Conservation (phyloP, 2,888 invertebrate species). For the Amblyteles armatorius region DNA sequence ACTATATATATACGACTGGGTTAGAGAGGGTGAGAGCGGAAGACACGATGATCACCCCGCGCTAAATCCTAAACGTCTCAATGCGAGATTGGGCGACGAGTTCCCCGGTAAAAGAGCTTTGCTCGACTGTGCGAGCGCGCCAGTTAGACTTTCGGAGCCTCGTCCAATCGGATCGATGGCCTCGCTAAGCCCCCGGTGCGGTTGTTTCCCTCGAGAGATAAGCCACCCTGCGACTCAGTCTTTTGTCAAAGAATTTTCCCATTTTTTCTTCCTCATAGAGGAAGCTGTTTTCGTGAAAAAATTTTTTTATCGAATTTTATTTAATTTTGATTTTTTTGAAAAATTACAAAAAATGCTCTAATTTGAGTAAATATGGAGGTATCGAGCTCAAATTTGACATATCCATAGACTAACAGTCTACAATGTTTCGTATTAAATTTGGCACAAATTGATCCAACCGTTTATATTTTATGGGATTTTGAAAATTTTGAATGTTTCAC, state of each 20-base stretch:
- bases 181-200: slow-evolving; percentile 5
- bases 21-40: background rate
- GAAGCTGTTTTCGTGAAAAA: too few relatives aligned
- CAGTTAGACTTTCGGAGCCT: slow-evolving; percentile 26
- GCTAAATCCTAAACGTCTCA: slow-evolving; percentile 50
- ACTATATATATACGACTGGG: background rate
- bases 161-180: slow-evolving; percentile 36
- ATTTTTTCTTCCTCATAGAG: too few relatives aligned
- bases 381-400: too few relatives aligned
- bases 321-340: too few relatives aligned
- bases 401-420: too few relatives aligned
- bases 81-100: background rate
- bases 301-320: too few relatives aligned
- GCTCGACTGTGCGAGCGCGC: slow-evolving; percentile 25
- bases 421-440: too few relatives aligned
- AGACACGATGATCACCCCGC: slow-evolving; percentile 36
- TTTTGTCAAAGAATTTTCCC: slow-evolving; percentile 37
- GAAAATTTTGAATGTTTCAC: too few relatives aligned
- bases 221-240: slow-evolving; percentile 45
- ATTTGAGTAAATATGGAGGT: too few relatives aligned
- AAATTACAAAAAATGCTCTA: too few relatives aligned
- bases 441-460: too few relatives aligned
- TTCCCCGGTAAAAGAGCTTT: slow-evolving; percentile 12
- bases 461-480: too few relatives aligned
- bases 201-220: slow-evolving; percentile 60